Evolutionary conservation across 2,888 invertebrate genomes (phyloP), one percentile per base, ranked within the genome.

Genomic region (Phania funesta): DNA sequence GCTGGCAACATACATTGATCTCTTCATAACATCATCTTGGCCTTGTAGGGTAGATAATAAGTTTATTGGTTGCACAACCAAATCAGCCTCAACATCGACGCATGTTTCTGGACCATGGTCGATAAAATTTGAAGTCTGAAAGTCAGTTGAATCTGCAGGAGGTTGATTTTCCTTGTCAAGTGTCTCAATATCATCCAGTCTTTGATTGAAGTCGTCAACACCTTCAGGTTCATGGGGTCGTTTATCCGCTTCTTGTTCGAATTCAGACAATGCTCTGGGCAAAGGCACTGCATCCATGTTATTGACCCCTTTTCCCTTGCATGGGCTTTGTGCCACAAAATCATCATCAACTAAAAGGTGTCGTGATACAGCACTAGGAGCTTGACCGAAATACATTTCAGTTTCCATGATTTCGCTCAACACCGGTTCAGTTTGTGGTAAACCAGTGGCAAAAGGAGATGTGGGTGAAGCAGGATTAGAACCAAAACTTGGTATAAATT

Each of bases 261-360:
- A 91, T 75, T 90, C 91, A 3, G 71, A 29, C 35, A 84, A 85
- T 78, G 89, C 89, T 38, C 86, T 87, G 11, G 91, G 91, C 54
- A 91, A 65, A 9, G 87, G 84, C 73, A 90, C 88, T 3, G 87
- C 83, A 60, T 91, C 90, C 90, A 91, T 91, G 67, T 89, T 86
- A 7, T 86, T 86, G 13, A 84, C 83, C 16, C 85, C 85, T 20
- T 87, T 89, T 0, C 94, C 94, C 87, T 95, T 95, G 84, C 94
- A 93, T 0, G 96, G 96, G 13, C 96, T 96, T 87, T 95, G 94
- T 0, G 95, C 93, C 44, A 95, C 91, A 52, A 95, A 90, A 65
- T 88, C 88, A 82, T 91, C 90, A 50, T 76, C 73, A 65, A 20
- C 58, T 7, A 88, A 22, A n/a, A 89, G 67, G 54, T 85, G 88